phyloP scores from a whole-genome alignment of 2,888 invertebrate species.

The Xylocampa areola region DNA sequence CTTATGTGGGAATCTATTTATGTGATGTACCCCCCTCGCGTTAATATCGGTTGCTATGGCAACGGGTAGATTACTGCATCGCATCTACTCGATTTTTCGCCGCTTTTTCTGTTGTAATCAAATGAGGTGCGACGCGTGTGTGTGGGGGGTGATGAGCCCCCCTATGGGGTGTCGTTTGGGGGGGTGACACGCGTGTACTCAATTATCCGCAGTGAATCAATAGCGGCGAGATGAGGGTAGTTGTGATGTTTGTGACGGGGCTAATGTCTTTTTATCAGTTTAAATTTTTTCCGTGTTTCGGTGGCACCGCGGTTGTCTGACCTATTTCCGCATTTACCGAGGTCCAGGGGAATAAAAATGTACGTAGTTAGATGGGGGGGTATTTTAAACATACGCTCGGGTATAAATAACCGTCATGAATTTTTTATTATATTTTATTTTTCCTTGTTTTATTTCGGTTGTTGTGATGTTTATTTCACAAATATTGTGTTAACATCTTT shows the following conservation, averaged over 20 bases:
- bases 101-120: conserved; percentile 90
- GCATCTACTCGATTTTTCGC: conserved; percentile 88
- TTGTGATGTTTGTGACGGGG: conserved; percentile 81
- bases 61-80: conserved; percentile 88
- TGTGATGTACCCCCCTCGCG: conserved; percentile 80
- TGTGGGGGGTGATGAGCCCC: conserved; percentile 60
- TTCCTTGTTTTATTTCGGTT: too few relatives aligned
- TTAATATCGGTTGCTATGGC: conserved; percentile 88
- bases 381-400: conserved; percentile 34
- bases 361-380: conserved; percentile 46
- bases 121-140: conserved; percentile 87
- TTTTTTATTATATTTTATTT: conserved; percentile 53
- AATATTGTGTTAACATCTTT: too few relatives aligned
- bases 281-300: conserved; percentile 68
- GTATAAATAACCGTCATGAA: conserved; percentile 40
- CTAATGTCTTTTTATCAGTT: conserved; percentile 82
- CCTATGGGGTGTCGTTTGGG: conserved; percentile 54
- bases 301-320: conserved; percentile 50
- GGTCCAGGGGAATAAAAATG: conserved; percentile 52
- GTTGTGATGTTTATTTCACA: too few relatives aligned
- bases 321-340: conserved; percentile 58
- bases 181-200: conserved; percentile 88
- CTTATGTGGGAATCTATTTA: conserved; percentile 89
- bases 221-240: conserved; percentile 89
- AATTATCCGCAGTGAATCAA: conserved; percentile 90